Base-by-base conservation (phyloP, 92 coral and sea anemone species). In the Phenganax marumi region DNA sequence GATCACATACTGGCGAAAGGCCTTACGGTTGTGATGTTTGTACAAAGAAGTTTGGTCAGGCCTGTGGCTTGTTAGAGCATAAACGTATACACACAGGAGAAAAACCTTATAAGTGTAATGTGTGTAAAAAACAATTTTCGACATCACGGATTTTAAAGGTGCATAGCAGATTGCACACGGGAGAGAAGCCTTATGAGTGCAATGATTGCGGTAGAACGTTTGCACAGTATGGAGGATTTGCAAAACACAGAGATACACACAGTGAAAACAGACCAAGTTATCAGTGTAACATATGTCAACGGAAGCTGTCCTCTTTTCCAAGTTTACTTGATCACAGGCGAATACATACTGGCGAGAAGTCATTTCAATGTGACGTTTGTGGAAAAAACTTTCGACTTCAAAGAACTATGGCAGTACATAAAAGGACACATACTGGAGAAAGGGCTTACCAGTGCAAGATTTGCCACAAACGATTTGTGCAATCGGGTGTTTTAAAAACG, bases 11-110 rank as follows among this genome's bases (percentile, higher is more conserved):
- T 26, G 89, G 84, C 19, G 84, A 69, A 16, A 81, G 75, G 46
- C 89, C 89, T 10, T 82, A 81, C 55, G 12, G 49, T 14, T 86
- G 89, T 50, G 83, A 79, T 16, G 61, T 52, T 54, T 86, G 89
- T 65, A 81, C 82, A 8, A 81, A 81, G 62, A 82, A 83, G 1
- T 86, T 86, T 66, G 49, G 79, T 10, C 76, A 69, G 54, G 81
- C 86, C n/a, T 75, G 86, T 76, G 77, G 81, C 18, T 58, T 86
- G 39, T 79, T 85, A 2, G 86, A 81, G 13, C 89, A 86, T 64
- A 64, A 64, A 64, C 23, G 70, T 22, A 25, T 16, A 25, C 70
- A 64, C 70, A 64, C 43, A 8, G 70, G 70, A 22, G 70, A 22
- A 64, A 58, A 23, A 23, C 23, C 23, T 14, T 18, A 58, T 58